Evolutionary conservation across 2,113 vertebrate species (phyloP), one percentile per base, ranked within the genome.

Genomic region (Protobothrops flavoviridis): DNA sequence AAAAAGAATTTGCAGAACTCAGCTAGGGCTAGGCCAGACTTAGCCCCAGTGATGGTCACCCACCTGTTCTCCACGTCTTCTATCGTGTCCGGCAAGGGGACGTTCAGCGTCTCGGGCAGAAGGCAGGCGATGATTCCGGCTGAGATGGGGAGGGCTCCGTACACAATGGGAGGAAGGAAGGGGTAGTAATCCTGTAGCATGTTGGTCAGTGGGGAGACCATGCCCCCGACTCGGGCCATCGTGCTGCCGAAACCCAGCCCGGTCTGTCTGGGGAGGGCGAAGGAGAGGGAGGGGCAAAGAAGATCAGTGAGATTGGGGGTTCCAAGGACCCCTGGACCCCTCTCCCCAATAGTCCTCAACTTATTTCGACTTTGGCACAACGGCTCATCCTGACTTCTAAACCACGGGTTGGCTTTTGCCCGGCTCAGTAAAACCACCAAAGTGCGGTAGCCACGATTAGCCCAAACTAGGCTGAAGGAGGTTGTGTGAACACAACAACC

Each of bases 201-300:
- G 92, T 99, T 98, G 88, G 99, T 98, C 15, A 98, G 96, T 0
- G 99, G 99, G 0, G 99, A 98, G 0, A 99, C 97, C 94, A 99
- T 99, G 96, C 98, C 98, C 1, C 99, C 99, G 0, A 98, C 94
- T 0, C 99, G 97, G 0, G 99, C 98, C 98, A 99, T 98, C 2
- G 98, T 99, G 94, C 98, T 99, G 86, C 98, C 98, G 1, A 99
- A 97, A 1, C 99, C 99, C 97, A 99, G 94, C 26, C 99, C 99
- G 0, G 98, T 99, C 97, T 99, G 99, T 96, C 99, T 99, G 92
- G 8, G 7, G 0, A 24, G 61, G 1, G 10, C 0, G 29, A 53
- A 57, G 17, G 21, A 50, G 33, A 4, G 12, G 2, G 3, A 45
- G 55, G 20, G 3, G 17, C 17, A 39, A 43, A 81, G 55, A 20